A percentile compares a stretch with the other conserved stretches of the same genome.
phyloP scores from a whole-genome alignment of 2,797 vertebrate species.

The Ctenosaura bakeri region DNA sequence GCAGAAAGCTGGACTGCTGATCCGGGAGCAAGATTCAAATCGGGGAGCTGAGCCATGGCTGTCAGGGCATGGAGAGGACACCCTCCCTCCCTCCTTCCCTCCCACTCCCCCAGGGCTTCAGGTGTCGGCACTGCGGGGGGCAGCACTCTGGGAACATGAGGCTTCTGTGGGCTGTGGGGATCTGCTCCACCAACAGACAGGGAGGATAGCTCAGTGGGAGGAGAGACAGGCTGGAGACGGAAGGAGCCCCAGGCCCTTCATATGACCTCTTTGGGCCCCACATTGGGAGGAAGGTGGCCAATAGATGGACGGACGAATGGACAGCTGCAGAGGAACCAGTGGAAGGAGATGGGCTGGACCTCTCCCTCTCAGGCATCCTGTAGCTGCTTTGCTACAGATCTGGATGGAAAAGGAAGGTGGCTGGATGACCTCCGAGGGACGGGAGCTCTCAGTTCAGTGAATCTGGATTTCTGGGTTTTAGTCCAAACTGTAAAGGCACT shows the following conservation, averaged over 20 bases:
- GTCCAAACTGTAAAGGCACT: too few relatives aligned
- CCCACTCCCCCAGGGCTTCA: background rate
- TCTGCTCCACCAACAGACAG: background rate
- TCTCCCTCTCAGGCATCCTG: too few relatives aligned
- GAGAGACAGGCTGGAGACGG: background rate
- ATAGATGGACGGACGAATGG: too few relatives aligned
- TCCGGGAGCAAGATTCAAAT: background rate
- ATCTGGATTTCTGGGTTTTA: too few relatives aligned
- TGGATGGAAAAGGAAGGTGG: background rate
- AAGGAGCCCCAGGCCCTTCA: background rate
- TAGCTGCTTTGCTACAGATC: too few relatives aligned
- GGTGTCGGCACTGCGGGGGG: too few relatives aligned
- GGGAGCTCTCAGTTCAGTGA: too few relatives aligned
- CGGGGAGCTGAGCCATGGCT: too few relatives aligned
- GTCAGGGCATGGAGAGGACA: background rate
- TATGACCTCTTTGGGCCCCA: background rate
- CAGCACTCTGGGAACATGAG: background rate
- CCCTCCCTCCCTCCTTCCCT: too few relatives aligned
- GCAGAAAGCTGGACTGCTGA: background rate
- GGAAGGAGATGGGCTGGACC: background rate
- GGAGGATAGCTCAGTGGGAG: background rate
- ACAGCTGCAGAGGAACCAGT: background rate
- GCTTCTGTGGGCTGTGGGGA: background rate
- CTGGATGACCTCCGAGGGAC: background rate
- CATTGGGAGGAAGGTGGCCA: background rate